Evolutionary conservation across 1,140 invertebrate genomes (phyloP).

Genomic region (Anadara kagoshimensis): DNA sequence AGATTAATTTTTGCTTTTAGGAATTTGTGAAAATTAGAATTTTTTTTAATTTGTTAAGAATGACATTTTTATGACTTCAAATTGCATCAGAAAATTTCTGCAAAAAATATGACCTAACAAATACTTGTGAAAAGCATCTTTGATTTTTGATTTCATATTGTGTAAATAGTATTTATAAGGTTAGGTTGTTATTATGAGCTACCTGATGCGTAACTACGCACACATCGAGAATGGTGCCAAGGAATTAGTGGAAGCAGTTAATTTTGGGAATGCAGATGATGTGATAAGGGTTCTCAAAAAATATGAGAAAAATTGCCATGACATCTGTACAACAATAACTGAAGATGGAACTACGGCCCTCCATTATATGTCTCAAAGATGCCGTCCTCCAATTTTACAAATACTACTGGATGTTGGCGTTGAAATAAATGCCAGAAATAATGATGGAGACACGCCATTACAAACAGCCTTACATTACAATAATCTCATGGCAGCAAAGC

Average conservation of each 20-base stretch:
- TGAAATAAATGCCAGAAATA: conserved; percentile 54
- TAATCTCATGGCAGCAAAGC: conserved; percentile 41
- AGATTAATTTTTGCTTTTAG: no score
- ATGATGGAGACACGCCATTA: conserved; percentile 55
- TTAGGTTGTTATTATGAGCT: no score
- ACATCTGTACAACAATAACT: conserved; percentile 61
- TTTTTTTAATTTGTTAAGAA: no score
- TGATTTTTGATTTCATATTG: no score
- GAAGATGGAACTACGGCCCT: conserved; percentile 54
- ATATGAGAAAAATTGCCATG: conserved; percentile 41
- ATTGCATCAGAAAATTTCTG: no score
- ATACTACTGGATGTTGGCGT: conserved; percentile 52
- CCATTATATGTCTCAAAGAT: conserved; percentile 50
- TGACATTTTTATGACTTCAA: no score
- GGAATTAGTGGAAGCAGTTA: conserved; percentile 36
- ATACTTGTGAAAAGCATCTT: no score
- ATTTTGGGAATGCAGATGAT: conserved; percentile 43
- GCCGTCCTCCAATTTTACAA: conserved; percentile 49
- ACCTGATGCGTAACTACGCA: conserved; percentile 43
- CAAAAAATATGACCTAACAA: no score
- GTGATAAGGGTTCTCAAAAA: conserved; percentile 36
- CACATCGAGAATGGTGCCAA: conserved; percentile 41
- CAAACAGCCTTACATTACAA: conserved; percentile 48
- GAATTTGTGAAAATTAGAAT: no score
- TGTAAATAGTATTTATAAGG: no score